Evolutionary conservation across 2,888 invertebrate genomes (phyloP), one percentile per base, ranked within the genome.

Genomic region (Chironomus riparius): DNA sequence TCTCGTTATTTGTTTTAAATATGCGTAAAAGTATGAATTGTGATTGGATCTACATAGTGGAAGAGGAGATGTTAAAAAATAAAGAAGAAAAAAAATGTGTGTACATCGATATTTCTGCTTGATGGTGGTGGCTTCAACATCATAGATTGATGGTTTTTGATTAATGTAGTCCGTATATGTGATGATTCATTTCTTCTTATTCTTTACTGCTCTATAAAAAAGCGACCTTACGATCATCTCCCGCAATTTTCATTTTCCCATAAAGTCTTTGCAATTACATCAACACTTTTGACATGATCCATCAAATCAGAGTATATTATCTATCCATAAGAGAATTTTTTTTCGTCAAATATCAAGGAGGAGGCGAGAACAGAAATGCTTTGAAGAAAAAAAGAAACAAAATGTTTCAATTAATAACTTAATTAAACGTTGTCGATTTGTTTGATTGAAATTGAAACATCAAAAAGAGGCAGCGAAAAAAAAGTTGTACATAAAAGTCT

Each of bases 381-480:
- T 18, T 18, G 15, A 13, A 12, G 65, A 18, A 62, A 5, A 65
- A 24, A 65, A 24, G 21, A 65, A 65, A 38, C 61, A 72, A 15
- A 18, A 56, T 56, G 15, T 15, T 18, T 62, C 72, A 72, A 72
- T 72, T 72, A 72, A 72, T 72, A 62, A 62, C 72, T 72, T 72
- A 72, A 72, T 72, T 72, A 72, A 72, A 72, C 38, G 61, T 72
- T 47, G 38, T 50, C 70, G 50, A 70, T 50, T 72, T 47, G 50
- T 38, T 72, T 62, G 72, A 38, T 71, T 71, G 71, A 47, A 70
- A 72, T 72, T 72, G 72, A 72, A 72, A 61, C 62, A 72, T 72
- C 72, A 72, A 72, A 18, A 24, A 24, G 28, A 21, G 18, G 50
- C 18, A 50, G n/a, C 13, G n/a, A 38, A 38, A 38, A 38, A 38